phyloP scores from a whole-genome alignment of 1,140 invertebrate genomes.

The Euwallacea similis region DNA sequence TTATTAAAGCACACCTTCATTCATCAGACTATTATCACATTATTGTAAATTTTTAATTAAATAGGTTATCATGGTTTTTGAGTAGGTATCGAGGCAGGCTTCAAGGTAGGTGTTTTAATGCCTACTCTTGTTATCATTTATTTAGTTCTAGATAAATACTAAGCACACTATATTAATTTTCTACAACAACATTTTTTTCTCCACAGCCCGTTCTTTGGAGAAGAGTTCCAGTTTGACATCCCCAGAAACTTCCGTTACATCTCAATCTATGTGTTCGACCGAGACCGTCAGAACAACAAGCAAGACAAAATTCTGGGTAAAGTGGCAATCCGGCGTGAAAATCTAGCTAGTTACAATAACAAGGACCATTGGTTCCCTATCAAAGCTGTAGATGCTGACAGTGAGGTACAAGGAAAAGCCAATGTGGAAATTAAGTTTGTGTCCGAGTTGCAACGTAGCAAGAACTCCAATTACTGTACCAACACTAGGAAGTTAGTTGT shows the following conservation, averaged over 20 bases:
- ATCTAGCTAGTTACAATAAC: constrained; percentile 81
- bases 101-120: too few relatives aligned
- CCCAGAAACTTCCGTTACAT: constrained; percentile 85
- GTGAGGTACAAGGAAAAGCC: constrained; percentile 85
- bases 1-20: too few relatives aligned
- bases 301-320: constrained; percentile 87
- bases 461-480: constrained; percentile 34
- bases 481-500: constrained; percentile 56
- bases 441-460: constrained; percentile 44
- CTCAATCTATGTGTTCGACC: constrained; percentile 83
- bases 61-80: background rate
- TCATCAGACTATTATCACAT: background rate
- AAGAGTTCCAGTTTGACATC: constrained; percentile 91
- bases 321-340: constrained; percentile 84
- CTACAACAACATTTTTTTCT: too few relatives aligned
- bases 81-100: too few relatives aligned
- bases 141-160: too few relatives aligned
- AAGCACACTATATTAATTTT: too few relatives aligned
- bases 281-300: constrained; percentile 71
- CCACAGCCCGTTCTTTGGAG: constrained; percentile 85
- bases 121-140: too few relatives aligned
- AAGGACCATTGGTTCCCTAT: constrained; percentile 92
- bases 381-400: constrained; percentile 79
- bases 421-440: constrained; percentile 71
- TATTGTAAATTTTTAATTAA: constrained; percentile 29